Base-by-base conservation (phyloP, 2,113 vertebrate genomes). In the Typhlomys cinereus region DNA sequence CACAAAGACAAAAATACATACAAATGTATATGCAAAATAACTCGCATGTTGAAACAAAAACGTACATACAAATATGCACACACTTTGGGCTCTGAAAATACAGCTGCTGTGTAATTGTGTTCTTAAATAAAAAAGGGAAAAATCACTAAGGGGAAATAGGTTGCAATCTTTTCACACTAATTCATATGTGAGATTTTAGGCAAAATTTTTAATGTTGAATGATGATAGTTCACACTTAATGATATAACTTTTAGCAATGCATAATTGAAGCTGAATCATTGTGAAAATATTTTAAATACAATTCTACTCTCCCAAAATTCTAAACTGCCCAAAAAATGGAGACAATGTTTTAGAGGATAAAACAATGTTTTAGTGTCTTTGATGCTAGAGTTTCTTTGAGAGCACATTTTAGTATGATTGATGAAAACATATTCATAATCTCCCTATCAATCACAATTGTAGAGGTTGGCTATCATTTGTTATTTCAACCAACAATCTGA, bases 401-500 rank as follows among this genome's bases (percentile, higher is more conserved):
- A 76, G 13, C 15, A 31, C 88, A 80, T 87, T 96, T 80, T 86
- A 90, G 61, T 39, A 31, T 87, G 67, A 10, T 85, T 34, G 44
- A 9, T 17, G 4, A 87, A 91, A 70, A 89, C 20, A 82, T 87
- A 25, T 80, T 89, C 46, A 88, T 91, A 85, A 91, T 93, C 89
- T 89, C 85, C 36, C 54, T 94, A 31, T 88, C 92, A 91, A 81
- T 91, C 81, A 95, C 57, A 41, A 76, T 73, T 80, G 57, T 29
- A 84, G 48, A 80, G 89, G 41, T 76, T 95, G 61, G 48, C 92
- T 89, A 84, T 21, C 29, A 84, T 62, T 91, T 95, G 88, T 85
- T 88, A 90, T 80, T 84, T 80, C 39, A 61, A 87, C 41, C 81
- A 86, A 91, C 31, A 86, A 70, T n/a, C 17, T 9, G 18, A 59